Evolutionary conservation across 1,140 invertebrate species (phyloP), one percentile per base, ranked within the genome.

Genomic region (Pantala flavescens): DNA sequence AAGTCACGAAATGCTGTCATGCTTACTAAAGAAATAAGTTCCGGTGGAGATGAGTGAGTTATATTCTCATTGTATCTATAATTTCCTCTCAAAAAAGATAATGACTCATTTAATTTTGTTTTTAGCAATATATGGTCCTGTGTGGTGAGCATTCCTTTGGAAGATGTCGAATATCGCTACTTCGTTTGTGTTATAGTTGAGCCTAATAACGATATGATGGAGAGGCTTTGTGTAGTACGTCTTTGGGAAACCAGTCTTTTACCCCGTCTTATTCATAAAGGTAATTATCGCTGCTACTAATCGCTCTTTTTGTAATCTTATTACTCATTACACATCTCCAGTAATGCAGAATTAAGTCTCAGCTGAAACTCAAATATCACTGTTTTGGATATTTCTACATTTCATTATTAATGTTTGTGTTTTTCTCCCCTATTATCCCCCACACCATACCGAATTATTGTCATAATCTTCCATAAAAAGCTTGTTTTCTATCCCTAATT

Each of bases 121-220:
- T 21, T 14, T 63, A 63, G 49, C 49, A 63, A 63, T 63, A 63
- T 63, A 63, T 63, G 49, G 49, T 63, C 49, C 1, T 63, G 49
- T 63, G 49, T 63, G 49, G 49, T 63, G 49, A 63, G 49, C 49
- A 63, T 63, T 63, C 49, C 49, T 63, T 19, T 63, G 49, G 49
- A 19, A 21, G 49, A 63, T 14, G 49, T 63, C n/a, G 49, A 63
- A 21, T 63, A 63, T 21, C 49, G 49, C 16, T 63, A 63, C n/a
- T 63, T 63, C 2, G n/a, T 63, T 21, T 63, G 49, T 63, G 49
- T 63, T 3, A 63, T 63, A 19, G n/a, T 63, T 63, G 49, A 63
- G 12, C 49, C 49, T 7, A 19, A 19, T 63, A 21, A 12, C 12
- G 49, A 63, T 63, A 14, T 14, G 49, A 16, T 63, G 3, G 49